Conservation (phyloP, 2,797 vertebrate species). For the Pseudochirops corinnae region DNA sequence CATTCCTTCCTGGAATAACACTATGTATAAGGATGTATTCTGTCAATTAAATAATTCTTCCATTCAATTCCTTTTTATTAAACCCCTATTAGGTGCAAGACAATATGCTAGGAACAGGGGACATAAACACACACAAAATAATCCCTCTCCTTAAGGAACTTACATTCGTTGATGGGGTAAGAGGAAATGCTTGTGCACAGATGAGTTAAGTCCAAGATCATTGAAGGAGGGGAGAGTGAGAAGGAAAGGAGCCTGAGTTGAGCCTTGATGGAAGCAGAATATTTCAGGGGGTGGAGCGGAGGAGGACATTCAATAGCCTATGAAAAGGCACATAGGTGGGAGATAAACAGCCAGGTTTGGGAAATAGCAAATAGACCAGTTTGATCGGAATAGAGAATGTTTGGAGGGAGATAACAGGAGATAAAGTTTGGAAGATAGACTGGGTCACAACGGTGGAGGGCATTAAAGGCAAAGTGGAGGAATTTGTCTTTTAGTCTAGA, state of each 20-base stretch:
- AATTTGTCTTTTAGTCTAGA: background rate
- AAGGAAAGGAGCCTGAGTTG: background rate
- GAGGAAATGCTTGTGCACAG: background rate
- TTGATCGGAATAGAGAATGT: background rate
- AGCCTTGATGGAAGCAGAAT: background rate
- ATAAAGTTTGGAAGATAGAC: background rate
- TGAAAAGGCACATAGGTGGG: background rate
- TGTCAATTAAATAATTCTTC: background rate
- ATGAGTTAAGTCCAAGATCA: background rate
- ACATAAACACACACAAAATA: background rate
- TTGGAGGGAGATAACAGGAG: background rate
- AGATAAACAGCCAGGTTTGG: background rate
- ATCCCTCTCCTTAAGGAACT: background rate
- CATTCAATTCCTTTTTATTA: background rate
- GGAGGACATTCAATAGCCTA: background rate
- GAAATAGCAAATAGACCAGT: background rate
- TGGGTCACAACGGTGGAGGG: background rate
- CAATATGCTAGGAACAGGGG: background rate
- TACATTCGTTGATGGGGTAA: background rate
- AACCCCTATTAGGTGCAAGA: background rate
- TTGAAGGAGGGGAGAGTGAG: background rate
- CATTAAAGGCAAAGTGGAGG: background rate
- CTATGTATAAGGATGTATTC: background rate
- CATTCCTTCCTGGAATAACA: background rate
- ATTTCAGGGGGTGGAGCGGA: background rate